A percentile compares a stretch with the other conserved stretches of the same genome.
These are phyloP conservation scores for Chromobotia macracanthus DNA, from an alignment of 2,797 vertebrate species.

Conservation along the genomic window DNA sequence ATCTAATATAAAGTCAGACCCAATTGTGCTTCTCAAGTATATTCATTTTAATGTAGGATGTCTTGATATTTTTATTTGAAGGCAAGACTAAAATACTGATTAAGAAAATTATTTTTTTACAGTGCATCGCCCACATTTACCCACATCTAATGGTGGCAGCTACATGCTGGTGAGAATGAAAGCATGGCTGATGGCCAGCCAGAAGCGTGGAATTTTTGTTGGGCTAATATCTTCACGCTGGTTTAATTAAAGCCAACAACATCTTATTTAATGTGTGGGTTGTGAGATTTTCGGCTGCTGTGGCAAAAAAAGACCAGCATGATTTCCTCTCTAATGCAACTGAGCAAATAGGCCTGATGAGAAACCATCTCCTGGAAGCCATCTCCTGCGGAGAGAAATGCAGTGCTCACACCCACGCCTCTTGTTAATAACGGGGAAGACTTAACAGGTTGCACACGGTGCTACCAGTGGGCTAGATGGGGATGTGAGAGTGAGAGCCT, in stretches of 20 bases:
- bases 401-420: constrained; percentile 22
- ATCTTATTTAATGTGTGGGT: constrained; percentile 41
- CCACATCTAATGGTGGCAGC: background rate
- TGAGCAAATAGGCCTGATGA: background rate
- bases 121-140: constrained; percentile 12
- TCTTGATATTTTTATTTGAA: background rate
- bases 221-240: constrained; percentile 13
- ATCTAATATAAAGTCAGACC: too few species aligned
- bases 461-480: constrained; percentile 8
- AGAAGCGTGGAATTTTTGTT: constrained; percentile 4
- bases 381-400: constrained; percentile 29
- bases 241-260: constrained; percentile 46
- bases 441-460: constrained; percentile 25
- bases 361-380: constrained; percentile 13
- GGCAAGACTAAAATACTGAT: background rate
- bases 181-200: constrained; percentile 13
- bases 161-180: background rate
- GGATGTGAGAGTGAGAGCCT: constrained; percentile 45
- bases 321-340: constrained; percentile 19
- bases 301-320: constrained; percentile 30
- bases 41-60: background rate
- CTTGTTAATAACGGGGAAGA: constrained; percentile 32
- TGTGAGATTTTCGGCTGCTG: constrained; percentile 17
- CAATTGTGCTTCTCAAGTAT: background rate
- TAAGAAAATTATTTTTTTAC: background rate